Evolutionary conservation across 2,888 invertebrate species (phyloP).

Genomic region (Eupithecia subfuscata): DNA sequence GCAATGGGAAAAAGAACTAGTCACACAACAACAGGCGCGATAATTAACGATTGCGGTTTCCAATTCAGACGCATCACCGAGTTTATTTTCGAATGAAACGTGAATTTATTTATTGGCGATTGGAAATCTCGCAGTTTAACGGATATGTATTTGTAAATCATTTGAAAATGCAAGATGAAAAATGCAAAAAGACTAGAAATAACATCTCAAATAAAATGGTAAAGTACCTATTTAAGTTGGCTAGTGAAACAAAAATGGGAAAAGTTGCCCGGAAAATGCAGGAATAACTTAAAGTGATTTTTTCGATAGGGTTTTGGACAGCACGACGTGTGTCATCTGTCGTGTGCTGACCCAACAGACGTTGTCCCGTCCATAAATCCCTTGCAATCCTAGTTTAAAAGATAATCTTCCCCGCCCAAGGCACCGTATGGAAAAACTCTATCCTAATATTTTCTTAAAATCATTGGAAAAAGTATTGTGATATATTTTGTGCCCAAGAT

Average conservation of each 20-base stretch:
- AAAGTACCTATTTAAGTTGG: background rate
- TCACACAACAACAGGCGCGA: slow-evolving; percentile 4
- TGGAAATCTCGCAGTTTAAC: background rate
- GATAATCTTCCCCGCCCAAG: background rate
- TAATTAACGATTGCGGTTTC: slow-evolving; percentile 36
- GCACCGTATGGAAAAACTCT: background rate
- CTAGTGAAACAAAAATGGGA: background rate
- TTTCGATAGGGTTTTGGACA: background rate
- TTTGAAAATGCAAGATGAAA: background rate
- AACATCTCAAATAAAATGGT: background rate
- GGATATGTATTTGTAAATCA: background rate
- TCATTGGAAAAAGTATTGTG: background rate
- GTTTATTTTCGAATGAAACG: slow-evolving; percentile 2
- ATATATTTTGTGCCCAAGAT: background rate
- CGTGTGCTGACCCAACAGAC: background rate
- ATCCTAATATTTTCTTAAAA: background rate
- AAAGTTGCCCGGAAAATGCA: background rate
- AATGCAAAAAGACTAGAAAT: background rate
- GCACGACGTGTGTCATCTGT: background rate
- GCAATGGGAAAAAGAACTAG: background rate
- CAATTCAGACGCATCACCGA: background rate
- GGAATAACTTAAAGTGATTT: background rate
- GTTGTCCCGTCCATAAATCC: background rate
- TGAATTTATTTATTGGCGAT: slow-evolving; percentile 7
- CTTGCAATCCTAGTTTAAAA: background rate